A percentile compares a stretch with the other conserved stretches of the same genome.
Conservation (phyloP, 2,113 vertebrate species). For the Ellobius talpinus region DNA sequence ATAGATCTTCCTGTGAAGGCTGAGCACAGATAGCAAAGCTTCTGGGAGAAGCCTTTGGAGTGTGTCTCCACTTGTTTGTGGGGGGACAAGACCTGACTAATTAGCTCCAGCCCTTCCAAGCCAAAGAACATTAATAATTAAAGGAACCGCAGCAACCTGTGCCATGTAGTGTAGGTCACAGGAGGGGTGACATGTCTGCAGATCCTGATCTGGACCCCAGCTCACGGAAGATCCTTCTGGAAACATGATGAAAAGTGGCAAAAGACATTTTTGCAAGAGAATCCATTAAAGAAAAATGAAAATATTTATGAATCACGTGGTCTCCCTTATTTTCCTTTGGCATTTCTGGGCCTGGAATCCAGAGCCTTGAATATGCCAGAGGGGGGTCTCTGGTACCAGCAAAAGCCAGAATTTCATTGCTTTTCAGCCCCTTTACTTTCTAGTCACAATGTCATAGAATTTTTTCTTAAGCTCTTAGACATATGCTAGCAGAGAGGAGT, state of each 20-base stretch:
- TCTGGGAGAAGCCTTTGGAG: conserved; percentile 69
- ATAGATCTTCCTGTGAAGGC: conserved; percentile 72
- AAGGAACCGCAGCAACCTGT: not conserved
- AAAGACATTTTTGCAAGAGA: not conserved
- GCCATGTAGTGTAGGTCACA: fast-evolving
- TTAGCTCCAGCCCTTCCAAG: conserved; percentile 69
- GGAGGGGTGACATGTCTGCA: not conserved
- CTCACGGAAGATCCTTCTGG: not conserved
- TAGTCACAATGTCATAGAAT: not conserved
- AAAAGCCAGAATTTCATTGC: not conserved
- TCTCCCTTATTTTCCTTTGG: not conserved
- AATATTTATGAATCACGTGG: not conserved
- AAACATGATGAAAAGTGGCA: not conserved
- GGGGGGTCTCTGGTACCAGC: not conserved
- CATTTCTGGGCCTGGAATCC: not conserved
- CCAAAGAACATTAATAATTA: conserved; percentile 65
- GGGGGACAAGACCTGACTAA: conserved; percentile 57
- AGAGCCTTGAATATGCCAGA: no score
- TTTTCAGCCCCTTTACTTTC: not conserved
- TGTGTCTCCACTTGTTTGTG: conserved; percentile 37
- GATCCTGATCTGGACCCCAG: not conserved
- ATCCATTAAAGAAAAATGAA: not conserved
- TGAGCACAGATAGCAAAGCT: conserved; percentile 55
- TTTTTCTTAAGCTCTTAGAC: not conserved
- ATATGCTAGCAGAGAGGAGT: not conserved